A percentile compares a stretch with the other conserved stretches of the same genome.
phyloP scores from a whole-genome alignment of 2,888 invertebrate genomes.

The Eledona agricola region DNA sequence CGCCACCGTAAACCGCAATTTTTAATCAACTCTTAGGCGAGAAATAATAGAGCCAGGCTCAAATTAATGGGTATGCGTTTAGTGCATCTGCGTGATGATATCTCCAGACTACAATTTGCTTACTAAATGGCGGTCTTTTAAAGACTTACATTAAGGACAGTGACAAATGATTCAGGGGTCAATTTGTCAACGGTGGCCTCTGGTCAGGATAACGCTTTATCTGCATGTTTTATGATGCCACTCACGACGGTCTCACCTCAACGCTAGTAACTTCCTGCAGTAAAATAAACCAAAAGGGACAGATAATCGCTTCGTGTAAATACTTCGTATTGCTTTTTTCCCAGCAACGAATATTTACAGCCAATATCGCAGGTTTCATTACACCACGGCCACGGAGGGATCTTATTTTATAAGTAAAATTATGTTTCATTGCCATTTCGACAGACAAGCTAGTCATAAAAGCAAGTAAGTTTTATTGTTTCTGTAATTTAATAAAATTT shows the following conservation, averaged over 20 bases:
- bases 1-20: conserved; percentile 19
- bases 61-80: conserved; percentile 1
- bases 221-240: conserved; percentile 32
- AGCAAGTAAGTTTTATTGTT: too few species aligned
- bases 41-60: conserved; percentile 19
- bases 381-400: too few species aligned
- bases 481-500: too few species aligned
- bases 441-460: too few species aligned
- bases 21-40: conserved; percentile 21
- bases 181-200: conserved; percentile 23
- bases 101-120: conserved; percentile 17
- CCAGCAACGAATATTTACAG: too few species aligned
- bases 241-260: conserved; percentile 20
- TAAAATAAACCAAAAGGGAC: too few species aligned
- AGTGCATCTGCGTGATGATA: conserved; percentile 9
- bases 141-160: conserved; percentile 18
- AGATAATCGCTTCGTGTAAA: too few species aligned
- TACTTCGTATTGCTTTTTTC: too few species aligned
- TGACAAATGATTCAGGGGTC: conserved; percentile 21
- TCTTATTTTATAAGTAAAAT: too few species aligned
- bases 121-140: conserved; percentile 15
- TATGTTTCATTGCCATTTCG: too few species aligned
- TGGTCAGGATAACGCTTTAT: conserved; percentile 26
- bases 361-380: too few species aligned
- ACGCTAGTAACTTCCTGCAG: too few species aligned